phyloP scores from a whole-genome alignment of 2,888 invertebrate species.

The Oxystoma pomonae region DNA sequence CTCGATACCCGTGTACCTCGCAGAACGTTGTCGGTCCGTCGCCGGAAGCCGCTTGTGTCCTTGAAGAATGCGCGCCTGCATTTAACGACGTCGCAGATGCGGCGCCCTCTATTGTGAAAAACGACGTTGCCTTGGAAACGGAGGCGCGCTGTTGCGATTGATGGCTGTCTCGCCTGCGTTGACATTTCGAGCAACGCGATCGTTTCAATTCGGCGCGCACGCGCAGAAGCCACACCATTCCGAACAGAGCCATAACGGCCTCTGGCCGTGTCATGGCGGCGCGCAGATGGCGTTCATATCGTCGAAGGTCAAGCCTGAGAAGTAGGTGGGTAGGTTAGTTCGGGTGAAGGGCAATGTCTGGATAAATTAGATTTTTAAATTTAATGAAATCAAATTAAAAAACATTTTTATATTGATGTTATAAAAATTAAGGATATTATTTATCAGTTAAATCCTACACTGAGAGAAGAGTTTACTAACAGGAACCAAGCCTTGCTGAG shows the following conservation, averaged over 20 bases:
- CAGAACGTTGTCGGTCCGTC: slow-evolving; percentile 50
- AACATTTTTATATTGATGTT: too few species aligned
- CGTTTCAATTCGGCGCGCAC: slow-evolving; percentile 76
- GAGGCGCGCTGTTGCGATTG: slow-evolving; percentile 16
- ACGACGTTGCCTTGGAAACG: slow-evolving; percentile 17
- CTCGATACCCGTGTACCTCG: slow-evolving; percentile 56
- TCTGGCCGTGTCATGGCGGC: slow-evolving; percentile 37
- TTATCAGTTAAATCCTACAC: too few species aligned
- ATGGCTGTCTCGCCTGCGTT: slow-evolving; percentile 33
- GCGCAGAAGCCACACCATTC: slow-evolving; percentile 79
- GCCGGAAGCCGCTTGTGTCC: slow-evolving; percentile 26
- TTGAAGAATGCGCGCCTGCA: slow-evolving; percentile 28
- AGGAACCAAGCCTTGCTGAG: too few species aligned
- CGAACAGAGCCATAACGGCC: slow-evolving; percentile 71
- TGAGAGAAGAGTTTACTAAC: too few species aligned
- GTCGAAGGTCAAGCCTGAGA: not conserved
- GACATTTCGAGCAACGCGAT: slow-evolving; percentile 60
- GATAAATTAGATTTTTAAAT: too few species aligned
- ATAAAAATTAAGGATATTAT: too few species aligned
- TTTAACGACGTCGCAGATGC: slow-evolving; percentile 47
- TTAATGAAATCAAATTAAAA: too few species aligned
- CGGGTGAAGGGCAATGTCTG: too few species aligned
- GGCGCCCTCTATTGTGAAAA: slow-evolving; percentile 28
- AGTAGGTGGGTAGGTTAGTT: too few species aligned
- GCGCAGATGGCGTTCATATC: slow-evolving; percentile 16